Evolutionary conservation across 2,113 vertebrate species (phyloP), one percentile per base, ranked within the genome.

Genomic region (Ceuthmochares aereus): DNA sequence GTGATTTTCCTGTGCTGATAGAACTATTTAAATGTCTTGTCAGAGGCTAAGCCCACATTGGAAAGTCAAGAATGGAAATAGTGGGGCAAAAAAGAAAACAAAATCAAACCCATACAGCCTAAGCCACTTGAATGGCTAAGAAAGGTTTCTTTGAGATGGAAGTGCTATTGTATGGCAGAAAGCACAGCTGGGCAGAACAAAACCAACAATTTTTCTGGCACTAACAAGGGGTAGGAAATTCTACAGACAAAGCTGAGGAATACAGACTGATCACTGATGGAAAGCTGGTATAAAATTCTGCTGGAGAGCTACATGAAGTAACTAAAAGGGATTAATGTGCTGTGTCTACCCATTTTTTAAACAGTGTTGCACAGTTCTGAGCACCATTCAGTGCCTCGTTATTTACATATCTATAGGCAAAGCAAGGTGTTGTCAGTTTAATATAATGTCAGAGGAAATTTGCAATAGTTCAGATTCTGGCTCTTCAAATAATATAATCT

Each of bases 21-120:
- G 82, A 95, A 34, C 49, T 68, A 79, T 91, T 93, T 81, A 91
- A 89, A 90, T 72, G 20, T 56, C 74, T 95, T 81, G 56, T 82
- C 59, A 87, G 26, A 87, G 52, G 69, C 87, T 81, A 93, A 83
- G 51, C 19, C 12, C 45, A 16, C 6, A 25, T 2, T 63, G 43
- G 58, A 92, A 84, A 89, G 43, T 37, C 29, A 77, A 81, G n/a
- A 95, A 89, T 32, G 20, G 77, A 94, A 85, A 87, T 51, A 55
- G 60, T 55, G 16, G 17, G 14, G 10, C 3, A 8, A 10, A 56
- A 14, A 36, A n/a, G 13, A 25, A 7, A 59, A 21, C 17, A 42
- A n/a, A 13, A 6, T 37, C 55, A 89, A 80, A 59, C 18, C 21
- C 59, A 54, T 8, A 51, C 64, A 73, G 17, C 12, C 30, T 63